phyloP scores from a whole-genome alignment of 2,797 vertebrate genomes.

The Schizopygopsis malacanthus region DNA sequence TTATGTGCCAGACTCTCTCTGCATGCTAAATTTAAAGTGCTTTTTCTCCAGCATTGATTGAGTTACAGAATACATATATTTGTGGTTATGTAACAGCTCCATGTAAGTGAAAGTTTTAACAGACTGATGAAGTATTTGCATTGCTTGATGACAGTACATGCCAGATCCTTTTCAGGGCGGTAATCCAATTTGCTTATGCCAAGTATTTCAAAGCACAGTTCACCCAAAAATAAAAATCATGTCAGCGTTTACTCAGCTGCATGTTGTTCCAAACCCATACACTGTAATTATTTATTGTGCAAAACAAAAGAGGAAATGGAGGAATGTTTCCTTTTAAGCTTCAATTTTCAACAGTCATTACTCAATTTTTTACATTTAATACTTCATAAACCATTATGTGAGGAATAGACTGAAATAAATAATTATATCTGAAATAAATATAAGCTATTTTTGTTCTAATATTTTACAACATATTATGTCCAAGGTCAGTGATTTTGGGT shows the following conservation, averaged over 20 bases:
- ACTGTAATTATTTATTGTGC: not conserved
- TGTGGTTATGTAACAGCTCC: conserved; percentile 11
- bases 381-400: not conserved
- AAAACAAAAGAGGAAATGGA: not conserved
- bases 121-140: conserved; percentile 6
- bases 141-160: conserved; percentile 23
- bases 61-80: not conserved
- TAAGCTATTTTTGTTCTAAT: not conserved
- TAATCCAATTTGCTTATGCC: conserved; percentile 19
- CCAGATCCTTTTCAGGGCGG: conserved; percentile 11
- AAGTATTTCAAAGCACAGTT: conserved; percentile 9
- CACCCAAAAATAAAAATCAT: not conserved
- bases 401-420: not conserved
- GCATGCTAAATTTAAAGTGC: conserved; percentile 21
- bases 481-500: too few relatives aligned
- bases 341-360: not conserved
- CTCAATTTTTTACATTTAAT: too few relatives aligned
- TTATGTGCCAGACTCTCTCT: not conserved
- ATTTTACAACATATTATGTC: too few relatives aligned
- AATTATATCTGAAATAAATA: not conserved
- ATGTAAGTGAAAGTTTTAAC: conserved; percentile 8
- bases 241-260: not conserved
- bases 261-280: not conserved
- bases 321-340: not conserved
- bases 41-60: conserved; percentile 11